Conservation (phyloP, 2,113 vertebrate genomes). For the Uropsilus gracilis region DNA sequence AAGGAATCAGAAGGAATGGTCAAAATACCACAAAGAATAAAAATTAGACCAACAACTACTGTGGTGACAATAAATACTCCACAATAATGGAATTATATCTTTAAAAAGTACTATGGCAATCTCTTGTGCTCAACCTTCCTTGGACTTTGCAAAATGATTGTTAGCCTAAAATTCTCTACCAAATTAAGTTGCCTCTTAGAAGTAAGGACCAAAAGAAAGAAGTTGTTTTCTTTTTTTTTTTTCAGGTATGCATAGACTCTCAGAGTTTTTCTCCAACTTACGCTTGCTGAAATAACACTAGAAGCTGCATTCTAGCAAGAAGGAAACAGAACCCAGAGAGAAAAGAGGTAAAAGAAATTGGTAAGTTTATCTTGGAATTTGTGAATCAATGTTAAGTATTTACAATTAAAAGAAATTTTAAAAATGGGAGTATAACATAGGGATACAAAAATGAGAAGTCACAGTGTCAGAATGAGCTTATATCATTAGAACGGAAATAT, state of each 20-base stretch:
- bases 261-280: neutral
- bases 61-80: neutral
- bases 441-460: neutral
- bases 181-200: neutral
- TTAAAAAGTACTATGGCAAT: neutral
- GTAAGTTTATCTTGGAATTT: neutral
- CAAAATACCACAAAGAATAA: neutral
- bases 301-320: neutral
- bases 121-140: too few relatives aligned
- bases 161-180: slow-evolving; percentile 4
- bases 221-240: too few relatives aligned
- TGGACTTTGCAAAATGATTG: neutral
- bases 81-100: neutral
- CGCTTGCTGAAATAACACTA: neutral
- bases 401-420: neutral
- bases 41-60: neutral
- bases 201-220: neutral
- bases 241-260: neutral
- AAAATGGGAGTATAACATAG: too few relatives aligned
- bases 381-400: neutral
- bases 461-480: neutral
- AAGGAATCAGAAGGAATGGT: neutral
- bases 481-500: neutral
- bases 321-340: neutral
- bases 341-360: neutral